Evolutionary conservation across 1,140 invertebrate genomes (phyloP), one percentile per base, ranked within the genome.

Genomic region (Acyrthosiphon pisum): DNA sequence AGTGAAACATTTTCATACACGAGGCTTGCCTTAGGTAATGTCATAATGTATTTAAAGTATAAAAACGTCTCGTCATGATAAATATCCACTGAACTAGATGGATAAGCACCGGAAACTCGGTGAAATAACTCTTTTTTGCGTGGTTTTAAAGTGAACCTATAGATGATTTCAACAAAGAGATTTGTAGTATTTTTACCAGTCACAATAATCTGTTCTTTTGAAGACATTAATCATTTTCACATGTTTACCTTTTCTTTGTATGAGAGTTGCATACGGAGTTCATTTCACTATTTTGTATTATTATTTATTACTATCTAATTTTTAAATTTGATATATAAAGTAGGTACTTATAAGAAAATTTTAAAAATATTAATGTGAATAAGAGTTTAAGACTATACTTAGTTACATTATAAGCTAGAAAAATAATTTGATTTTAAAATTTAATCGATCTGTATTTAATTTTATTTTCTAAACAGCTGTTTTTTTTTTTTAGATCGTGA

Each of bases 141-240:
- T 68, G 11, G 83, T 86, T 41, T 26, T 86, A 23, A 44, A 86
- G 22, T 86, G 23, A 86, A 86, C 83, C 23, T 41, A 26, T 86
- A 44, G 83, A 86, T 44, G 83, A 84, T 84, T 84, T 84, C 35
- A 84, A 84, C 83, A 86, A 86, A 41, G 22, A n/a, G 60, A 76
- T 76, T 86, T 86, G 37, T 86, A 41, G 11, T 86, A 26, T 86
- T 44, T 86, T 86, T 44, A 41, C 37, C 9, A 44, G 35, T 83
- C 81, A 41, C 35, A 83, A 83, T 83, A 83, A 83, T 35, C 35
- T n/a, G 35, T 23, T 83, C 18, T 83, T 83, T 83, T 37, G 35
- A 37, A 84, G 37, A 84, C 22, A 84, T 84, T 37, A 84, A 84
- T 84, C 83, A 41, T 84, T 84, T 44, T 84, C 9, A 84, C 0